Conservation (phyloP, 2,797 vertebrate genomes). For the Pseudotriccus pelzelni region DNA sequence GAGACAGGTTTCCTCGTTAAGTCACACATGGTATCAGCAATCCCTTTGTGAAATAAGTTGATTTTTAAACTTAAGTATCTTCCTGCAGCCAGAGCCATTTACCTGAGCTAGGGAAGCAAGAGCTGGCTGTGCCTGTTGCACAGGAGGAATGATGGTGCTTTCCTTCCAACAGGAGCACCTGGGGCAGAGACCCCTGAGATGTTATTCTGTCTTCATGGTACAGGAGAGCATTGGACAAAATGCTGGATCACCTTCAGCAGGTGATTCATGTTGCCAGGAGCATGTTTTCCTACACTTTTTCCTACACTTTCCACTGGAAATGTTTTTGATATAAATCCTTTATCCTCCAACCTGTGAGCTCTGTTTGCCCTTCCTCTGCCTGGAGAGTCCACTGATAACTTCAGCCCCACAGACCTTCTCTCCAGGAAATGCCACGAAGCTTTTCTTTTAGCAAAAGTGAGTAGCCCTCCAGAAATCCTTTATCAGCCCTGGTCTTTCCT, state of each 20-base stretch:
- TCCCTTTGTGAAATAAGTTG: background rate
- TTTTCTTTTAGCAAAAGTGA: background rate
- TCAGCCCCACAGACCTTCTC: background rate
- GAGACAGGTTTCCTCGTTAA: background rate
- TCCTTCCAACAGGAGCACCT: background rate
- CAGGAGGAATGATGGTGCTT: rapidly evolving
- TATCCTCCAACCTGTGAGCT: background rate
- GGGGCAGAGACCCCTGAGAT: rapidly evolving
- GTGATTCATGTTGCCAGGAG: background rate
- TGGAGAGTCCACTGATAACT: background rate
- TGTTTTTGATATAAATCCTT: background rate
- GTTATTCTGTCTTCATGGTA: rapidly evolving
- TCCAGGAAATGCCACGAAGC: slow-evolving; percentile 1
- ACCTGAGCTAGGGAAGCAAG: background rate
- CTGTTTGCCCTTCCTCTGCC: background rate
- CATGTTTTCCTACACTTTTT: background rate
- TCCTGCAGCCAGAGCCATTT: background rate
- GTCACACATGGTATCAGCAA: background rate
- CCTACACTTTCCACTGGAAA: background rate
- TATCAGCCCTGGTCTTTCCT: background rate
- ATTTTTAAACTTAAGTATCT: background rate
- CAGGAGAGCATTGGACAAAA: background rate
- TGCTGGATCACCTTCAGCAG: background rate
- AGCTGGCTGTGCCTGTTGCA: background rate
- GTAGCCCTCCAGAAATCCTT: slow-evolving; percentile 20